Conservation (phyloP, 1,140 invertebrate genomes). For the Melitaea cinxia region DNA sequence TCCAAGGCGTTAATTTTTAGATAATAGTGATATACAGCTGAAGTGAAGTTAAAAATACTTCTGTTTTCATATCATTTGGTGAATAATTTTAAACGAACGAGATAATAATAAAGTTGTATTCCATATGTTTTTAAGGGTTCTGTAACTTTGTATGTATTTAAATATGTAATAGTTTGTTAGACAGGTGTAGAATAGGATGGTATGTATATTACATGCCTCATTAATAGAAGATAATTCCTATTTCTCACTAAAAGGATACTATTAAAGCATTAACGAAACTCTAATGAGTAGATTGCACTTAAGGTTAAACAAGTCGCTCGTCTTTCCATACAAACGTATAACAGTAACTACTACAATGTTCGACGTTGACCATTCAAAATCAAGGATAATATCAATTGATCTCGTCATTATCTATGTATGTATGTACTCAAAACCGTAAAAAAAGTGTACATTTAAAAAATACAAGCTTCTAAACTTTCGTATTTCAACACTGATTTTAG, state of each 20-base stretch:
- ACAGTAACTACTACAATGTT: no score
- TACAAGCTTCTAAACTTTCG: no score
- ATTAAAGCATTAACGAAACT: neutral
- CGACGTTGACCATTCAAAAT: no score
- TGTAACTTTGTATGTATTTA: neutral
- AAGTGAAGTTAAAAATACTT: conserved; percentile 16
- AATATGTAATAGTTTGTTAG: neutral
- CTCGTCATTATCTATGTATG: no score
- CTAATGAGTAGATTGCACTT: neutral
- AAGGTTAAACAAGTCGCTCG: neutral
- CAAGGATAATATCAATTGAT: no score
- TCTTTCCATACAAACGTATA: no score
- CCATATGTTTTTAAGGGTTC: neutral
- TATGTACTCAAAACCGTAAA: no score
- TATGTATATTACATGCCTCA: neutral
- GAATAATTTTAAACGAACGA: neutral
- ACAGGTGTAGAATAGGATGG: neutral
- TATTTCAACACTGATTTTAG: no score
- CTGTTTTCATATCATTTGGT: conserved; percentile 2
- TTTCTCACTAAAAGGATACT: neutral
- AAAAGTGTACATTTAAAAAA: no score
- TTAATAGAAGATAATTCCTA: neutral
- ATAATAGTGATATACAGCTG: neutral
- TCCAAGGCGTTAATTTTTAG: conserved; percentile 11
- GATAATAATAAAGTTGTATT: neutral